A percentile compares a stretch with the other conserved stretches of the same genome.
Conservation (phyloP, 2,113 vertebrate genomes). For the Gila orcuttii region DNA sequence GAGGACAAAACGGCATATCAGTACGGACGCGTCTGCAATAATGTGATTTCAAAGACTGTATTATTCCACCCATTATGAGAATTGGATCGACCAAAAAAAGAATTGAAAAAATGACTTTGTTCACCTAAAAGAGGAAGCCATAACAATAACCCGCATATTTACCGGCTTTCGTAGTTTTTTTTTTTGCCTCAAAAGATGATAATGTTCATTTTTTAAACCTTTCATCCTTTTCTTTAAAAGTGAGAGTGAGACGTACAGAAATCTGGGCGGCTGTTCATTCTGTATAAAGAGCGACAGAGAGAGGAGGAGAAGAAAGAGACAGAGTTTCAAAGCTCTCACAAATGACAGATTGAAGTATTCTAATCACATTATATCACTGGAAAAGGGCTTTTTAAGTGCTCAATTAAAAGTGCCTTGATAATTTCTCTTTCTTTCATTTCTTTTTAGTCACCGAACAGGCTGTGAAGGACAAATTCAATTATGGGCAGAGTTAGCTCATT, state of each 20-base stretch:
- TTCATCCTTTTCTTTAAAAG: constrained; percentile 40
- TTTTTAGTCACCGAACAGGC: constrained; percentile 64
- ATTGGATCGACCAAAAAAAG: constrained; percentile 48
- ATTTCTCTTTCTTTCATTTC: constrained; percentile 68
- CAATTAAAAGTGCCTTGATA: constrained; percentile 78
- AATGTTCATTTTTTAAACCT: constrained; percentile 34
- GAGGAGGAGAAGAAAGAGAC: constrained; percentile 39
- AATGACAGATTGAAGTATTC: constrained; percentile 78
- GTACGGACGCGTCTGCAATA: constrained; percentile 38
- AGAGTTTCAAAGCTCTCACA: constrained; percentile 68
- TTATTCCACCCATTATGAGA: constrained; percentile 57
- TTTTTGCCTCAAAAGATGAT: constrained; percentile 9
- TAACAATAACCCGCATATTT: constrained; percentile 20
- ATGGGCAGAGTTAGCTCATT: constrained; percentile 75
- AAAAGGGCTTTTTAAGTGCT: constrained; percentile 75
- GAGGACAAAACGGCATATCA: constrained; percentile 41
- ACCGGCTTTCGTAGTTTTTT: not conserved
- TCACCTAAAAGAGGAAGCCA: constrained; percentile 10
- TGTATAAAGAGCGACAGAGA: constrained; percentile 14
- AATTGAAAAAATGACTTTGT: constrained; percentile 32
- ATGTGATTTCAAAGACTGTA: constrained; percentile 52
- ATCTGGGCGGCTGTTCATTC: constrained; percentile 34
- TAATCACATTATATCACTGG: constrained; percentile 80
- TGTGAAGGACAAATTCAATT: constrained; percentile 83
- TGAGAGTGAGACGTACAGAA: constrained; percentile 10